A percentile compares a stretch with the other conserved stretches of the same genome.
Evolutionary conservation across 1,140 invertebrate species (phyloP).

Genomic region (Latrodectus geometricus): DNA sequence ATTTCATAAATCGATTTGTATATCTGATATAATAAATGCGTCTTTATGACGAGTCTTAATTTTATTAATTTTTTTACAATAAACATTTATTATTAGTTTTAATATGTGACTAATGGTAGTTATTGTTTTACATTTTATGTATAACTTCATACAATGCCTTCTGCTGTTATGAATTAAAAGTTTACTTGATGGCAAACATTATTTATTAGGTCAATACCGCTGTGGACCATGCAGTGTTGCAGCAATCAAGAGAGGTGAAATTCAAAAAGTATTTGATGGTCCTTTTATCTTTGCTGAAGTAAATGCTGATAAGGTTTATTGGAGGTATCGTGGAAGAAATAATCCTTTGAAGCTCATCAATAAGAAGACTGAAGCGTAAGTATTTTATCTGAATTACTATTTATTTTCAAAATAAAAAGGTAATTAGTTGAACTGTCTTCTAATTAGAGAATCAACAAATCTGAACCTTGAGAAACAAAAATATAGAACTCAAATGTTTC

Average conservation of each 20-base stretch:
- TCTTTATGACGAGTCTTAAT: too few relatives aligned
- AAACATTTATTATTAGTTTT: not conserved
- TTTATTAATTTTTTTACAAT: too few relatives aligned
- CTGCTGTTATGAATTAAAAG: not conserved
- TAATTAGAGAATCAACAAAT: too few relatives aligned
- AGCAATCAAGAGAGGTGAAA: constrained; percentile 85
- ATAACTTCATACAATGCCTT: not conserved
- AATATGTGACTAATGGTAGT: not conserved
- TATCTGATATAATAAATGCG: not conserved
- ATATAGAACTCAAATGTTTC: too few relatives aligned
- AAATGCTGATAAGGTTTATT: constrained; percentile 81
- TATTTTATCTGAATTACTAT: not conserved
- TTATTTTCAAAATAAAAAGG: not conserved
- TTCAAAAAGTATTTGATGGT: constrained; percentile 82
- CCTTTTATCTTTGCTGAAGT: constrained; percentile 87
- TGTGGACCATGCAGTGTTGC: constrained; percentile 81
- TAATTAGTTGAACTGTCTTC: not conserved
- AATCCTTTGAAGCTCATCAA: constrained; percentile 64
- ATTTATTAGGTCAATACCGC: constrained; percentile 74
- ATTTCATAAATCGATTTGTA: too few relatives aligned
- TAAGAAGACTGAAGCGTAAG: constrained; percentile 65
- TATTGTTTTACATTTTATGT: too few relatives aligned
- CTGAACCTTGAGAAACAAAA: too few relatives aligned
- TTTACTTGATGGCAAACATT: too few relatives aligned
- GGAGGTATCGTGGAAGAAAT: constrained; percentile 73